Base-by-base conservation (phyloP, 2,113 vertebrate genomes). In the Oncorhynchus gorbuscha region DNA sequence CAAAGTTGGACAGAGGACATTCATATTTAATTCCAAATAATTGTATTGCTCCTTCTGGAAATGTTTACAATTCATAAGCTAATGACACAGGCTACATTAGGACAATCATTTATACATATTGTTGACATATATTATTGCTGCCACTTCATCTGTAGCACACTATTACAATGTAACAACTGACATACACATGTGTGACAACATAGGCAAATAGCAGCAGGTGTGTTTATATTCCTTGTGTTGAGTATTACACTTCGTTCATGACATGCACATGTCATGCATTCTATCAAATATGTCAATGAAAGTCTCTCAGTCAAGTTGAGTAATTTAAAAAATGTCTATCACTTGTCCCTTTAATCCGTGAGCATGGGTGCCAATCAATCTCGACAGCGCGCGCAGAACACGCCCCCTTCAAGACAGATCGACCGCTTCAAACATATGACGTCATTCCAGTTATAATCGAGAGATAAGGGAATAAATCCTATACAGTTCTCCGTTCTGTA, bases 371-470 rank as follows among this genome's bases (percentile, higher is more conserved):
- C 88, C 85, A 80, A 75, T 89, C 87, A 87, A 39, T 16, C 20
- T 72, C 79, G 74, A 79, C 79, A 81, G 22, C 1, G 30, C 16
- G 26, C 30, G 6, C 28, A 69, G 69, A 74, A 85, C 85, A 89
- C 89, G 84, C 91, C 91, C 82, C 82, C 79, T 81, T 75, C 64
- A 13, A 79, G 77, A 76, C 64, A 20, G 48, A 28, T 74, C 72
- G 61, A 74, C 68, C 80, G 75, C 55, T 64, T 76, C 58, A 69
- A 80, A 76, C 75, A 69, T n/a, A 87, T 94, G 85, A 93, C 86
- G 89, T 94, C 90, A 93, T 81, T 32, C 18, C 20, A 51, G 83
- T 83, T 80, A 81, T 80, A 83, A 87, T 73, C 84, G 76, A 79
- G 72, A 71, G 74, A 79, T 66, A 69, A 73, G 70, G 71, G 65